Base-by-base conservation (phyloP, 2,113 vertebrate species). In the Onychostoma macrolepis region DNA sequence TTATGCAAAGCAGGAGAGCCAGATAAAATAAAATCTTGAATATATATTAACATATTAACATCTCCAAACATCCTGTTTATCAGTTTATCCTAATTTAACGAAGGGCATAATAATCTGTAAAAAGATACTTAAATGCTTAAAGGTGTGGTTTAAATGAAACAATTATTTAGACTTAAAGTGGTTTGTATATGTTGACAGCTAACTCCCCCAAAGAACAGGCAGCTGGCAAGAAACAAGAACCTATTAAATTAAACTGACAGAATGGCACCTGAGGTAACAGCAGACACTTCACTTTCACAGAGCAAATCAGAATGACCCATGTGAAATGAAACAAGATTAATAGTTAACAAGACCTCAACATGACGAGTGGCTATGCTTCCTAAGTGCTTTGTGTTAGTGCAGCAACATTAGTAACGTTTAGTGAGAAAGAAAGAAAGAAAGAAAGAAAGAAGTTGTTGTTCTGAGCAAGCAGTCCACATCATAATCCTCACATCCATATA, bases 271-370 rank as follows among this genome's bases (percentile, higher is more conserved):
- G 81, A 43, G 15, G 85, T 76, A 61, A 84, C 80, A 85, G 63
- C 78, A 84, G 56, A 87, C 53, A 90, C 30, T 87, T 78, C 67
- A 6, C 61, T 24, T 88, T 78, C 71, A 6, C 61, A 80, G 61
- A 58, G 50, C 53, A 80, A 26, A 80, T 36, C 63, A 82, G 85
- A 45, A 75, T 87, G 76, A 84, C 72, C 87, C 86, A 82, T 85
- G 86, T 58, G 75, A 43, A 45, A 84, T 84, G 87, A 67, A 24
- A 41, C 77, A 80, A 89, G 93, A 93, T 95, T 95, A 94, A 95
- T 93, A 88, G 90, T 94, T 95, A 94, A 94, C 93, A 93, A 90
- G 91, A 89, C 30, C 50, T 65, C 72, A 90, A 89, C 17, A 48
- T 21, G 38, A 72, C 43, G 82, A 80, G 77, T 50, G 4, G 26